Evolutionary conservation across 2,888 invertebrate species (phyloP), one percentile per base, ranked within the genome.

Genomic region (Drosophila neotestacea): DNA sequence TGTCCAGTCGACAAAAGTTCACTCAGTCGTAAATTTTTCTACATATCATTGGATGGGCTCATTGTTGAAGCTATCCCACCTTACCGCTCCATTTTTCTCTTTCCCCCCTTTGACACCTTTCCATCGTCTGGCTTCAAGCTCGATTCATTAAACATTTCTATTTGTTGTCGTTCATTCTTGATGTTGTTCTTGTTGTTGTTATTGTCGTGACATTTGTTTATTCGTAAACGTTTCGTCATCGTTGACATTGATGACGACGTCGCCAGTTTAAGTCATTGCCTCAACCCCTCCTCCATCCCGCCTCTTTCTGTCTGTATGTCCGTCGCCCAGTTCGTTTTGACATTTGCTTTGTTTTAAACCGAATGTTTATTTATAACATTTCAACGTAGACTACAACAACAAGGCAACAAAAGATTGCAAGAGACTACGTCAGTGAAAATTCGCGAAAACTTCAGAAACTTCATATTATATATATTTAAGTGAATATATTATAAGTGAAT

Each of bases 101-200:
- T 9, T 6, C 28, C 32, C 16, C n/a, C 41, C 13, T n/a, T 9
- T 5, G 16, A 38, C 46, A 56, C 63, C 68, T 50, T 60, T 34
- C 16, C 46, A 28, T 9, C 39, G 22, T 50, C 51, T 46, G 5
- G 32, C 47, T 42, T 42, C 39, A 39, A 30, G 63, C 58, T 54
- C 81, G 85, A 70, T 85, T 88, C 85, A 86, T 83, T 86, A 84
- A 83, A 81, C 89, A 78, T 86, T 86, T 83, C 69, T 74, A 86
- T 88, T 86, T 83, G 81, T 72, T 86, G 71, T 70, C 4, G 39
- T 6, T 46, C 13, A 44, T 34, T 63, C 41, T 38, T 62, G 50
- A 36, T 38, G 65, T 34, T 66, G 54, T 36, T 61, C 67, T n/a
- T 64, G 28, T n/a, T 65, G 68, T 32, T 70, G 36, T n/a, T 38